Evolutionary conservation across 1,140 invertebrate genomes (phyloP), one percentile per base, ranked within the genome.

Genomic region (Drosophila orena): DNA sequence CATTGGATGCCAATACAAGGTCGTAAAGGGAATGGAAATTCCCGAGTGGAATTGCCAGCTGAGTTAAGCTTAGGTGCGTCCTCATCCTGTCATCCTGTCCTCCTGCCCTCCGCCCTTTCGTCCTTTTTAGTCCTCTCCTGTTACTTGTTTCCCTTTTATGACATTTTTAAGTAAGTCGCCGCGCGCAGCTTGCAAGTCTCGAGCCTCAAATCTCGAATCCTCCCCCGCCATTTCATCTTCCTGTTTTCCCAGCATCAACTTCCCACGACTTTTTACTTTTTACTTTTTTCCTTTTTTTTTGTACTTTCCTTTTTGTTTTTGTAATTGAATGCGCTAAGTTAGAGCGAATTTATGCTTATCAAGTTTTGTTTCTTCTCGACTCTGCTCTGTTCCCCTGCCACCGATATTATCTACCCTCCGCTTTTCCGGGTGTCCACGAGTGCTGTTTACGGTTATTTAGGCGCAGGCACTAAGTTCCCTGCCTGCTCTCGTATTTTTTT

Each of bases 261-360:
- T 38, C 37, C 44, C 42, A 27, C 20, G 56, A 15, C 35, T 54
- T 49, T 65, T 37, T 59, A 15, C 35, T 49, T 49, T 65, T 37
- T 59, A 8, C 40, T 53, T 66, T 38, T n/a, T n/a, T n/a, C n/a
- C n/a, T n/a, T n/a, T n/a, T n/a, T n/a, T 30, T 30, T 30, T 10
- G 8, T 30, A 40, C 61, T 15, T 74, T 52, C 37, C 53, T 56
- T 59, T 62, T 49, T 84, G 61, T 62, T 80, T 72, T 83, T 88
- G 84, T 86, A 86, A 86, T 86, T 86, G 84, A 86, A 86, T 78
- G 83, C 83, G 71, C 89, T 89, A 88, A 89, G 89, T 88, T 89
- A 89, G 84, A 88, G 65, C 69, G 88, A 86, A 88, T 89, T 88
- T 88, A 88, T 88, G 83, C 84, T 81, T 89, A 88, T 88, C 79